Evolutionary conservation across 2,797 vertebrate genomes (phyloP), one percentile per base, ranked within the genome.

Genomic region (Protosalanx chinensis): DNA sequence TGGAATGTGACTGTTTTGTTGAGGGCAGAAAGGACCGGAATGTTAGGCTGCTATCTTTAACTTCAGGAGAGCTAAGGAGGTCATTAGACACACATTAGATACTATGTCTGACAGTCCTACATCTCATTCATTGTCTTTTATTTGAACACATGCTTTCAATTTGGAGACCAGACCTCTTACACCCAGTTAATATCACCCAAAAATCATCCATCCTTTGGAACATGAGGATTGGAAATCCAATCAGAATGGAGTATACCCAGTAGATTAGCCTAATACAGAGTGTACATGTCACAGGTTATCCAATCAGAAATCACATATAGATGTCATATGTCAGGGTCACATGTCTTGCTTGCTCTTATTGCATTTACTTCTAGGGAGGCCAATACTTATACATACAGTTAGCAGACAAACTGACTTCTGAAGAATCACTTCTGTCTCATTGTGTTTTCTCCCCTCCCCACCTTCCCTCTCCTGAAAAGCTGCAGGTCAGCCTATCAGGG

Each of bases 41-140:
- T 78, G 74, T 62, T 16, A 70, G 71, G 18, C 51, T n/a, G 63
- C 72, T 64, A 65, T 80, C 77, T 82, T 71, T 80, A 70, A 77
- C 75, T 72, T 58, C 56, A 64, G 77, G 74, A 74, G 68, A 41
- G 68, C 58, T 1, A 60, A 12, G 23, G 58, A 20, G 51, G 51
- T n/a, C 51, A n/a, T 56, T n/a, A n/a, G n/a, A n/a, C n/a, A n/a
- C n/a, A n/a, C n/a, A n/a, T 16, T n/a, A 6, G 15, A 16, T 56
- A 56, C 51, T 16, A n/a, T n/a, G 18, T 18, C 51, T n/a, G 15
- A 16, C 16, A 41, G 37, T 41, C 7, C 37, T 8, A 41, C 37
- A 41, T 41, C 8, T 8, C 10, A 41, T 41, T 8, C 37, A 41
- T 41, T 41, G 33, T 35, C 33, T 3, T 5, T 35, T 37, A 37